Percentiles rank a stretch among this genome's conserved stretches.
These are phyloP conservation scores for Micrasema minimum DNA, from an alignment of 1,140 invertebrate genomes.

Conservation along the genomic window DNA sequence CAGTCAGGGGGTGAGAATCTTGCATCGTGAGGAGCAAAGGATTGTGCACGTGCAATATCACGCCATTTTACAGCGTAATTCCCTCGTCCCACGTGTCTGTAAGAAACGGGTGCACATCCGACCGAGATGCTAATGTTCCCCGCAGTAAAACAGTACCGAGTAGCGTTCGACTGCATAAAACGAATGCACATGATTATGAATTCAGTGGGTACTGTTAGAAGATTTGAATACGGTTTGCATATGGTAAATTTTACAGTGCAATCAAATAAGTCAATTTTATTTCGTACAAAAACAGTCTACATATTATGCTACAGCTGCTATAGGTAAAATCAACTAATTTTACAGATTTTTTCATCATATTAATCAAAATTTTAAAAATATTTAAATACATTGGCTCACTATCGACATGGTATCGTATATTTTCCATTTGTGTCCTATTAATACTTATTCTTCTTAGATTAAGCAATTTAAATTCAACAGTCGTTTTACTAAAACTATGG, in stretches of 20 bases:
- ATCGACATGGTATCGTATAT: too few relatives aligned
- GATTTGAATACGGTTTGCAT: constrained; percentile 21
- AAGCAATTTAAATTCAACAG: too few relatives aligned
- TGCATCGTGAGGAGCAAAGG: constrained; percentile 3
- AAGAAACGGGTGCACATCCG: constrained; percentile 17
- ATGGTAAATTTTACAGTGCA: neutral
- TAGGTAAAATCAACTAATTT: too few relatives aligned
- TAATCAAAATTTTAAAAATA: too few relatives aligned
- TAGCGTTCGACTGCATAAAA: constrained; percentile 22
- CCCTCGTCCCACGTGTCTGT: constrained; percentile 8
- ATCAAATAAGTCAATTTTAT: too few relatives aligned
- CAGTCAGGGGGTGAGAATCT: constrained; percentile 15
- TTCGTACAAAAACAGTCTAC: too few relatives aligned
- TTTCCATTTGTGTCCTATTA: too few relatives aligned
- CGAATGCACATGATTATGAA: constrained; percentile 27
- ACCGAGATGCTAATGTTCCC: constrained; percentile 29
- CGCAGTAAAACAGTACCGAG: constrained; percentile 28
- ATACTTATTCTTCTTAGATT: too few relatives aligned
- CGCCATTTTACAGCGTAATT: constrained; percentile 37
- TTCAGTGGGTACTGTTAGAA: constrained; percentile 27
- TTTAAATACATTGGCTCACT: too few relatives aligned
- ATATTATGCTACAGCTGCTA: too few relatives aligned
- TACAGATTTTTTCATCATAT: too few relatives aligned
- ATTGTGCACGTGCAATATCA: constrained; percentile 37
- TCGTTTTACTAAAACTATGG: too few relatives aligned